Conservation (phyloP, 2,888 invertebrate species). For the Erebia epiphron region DNA sequence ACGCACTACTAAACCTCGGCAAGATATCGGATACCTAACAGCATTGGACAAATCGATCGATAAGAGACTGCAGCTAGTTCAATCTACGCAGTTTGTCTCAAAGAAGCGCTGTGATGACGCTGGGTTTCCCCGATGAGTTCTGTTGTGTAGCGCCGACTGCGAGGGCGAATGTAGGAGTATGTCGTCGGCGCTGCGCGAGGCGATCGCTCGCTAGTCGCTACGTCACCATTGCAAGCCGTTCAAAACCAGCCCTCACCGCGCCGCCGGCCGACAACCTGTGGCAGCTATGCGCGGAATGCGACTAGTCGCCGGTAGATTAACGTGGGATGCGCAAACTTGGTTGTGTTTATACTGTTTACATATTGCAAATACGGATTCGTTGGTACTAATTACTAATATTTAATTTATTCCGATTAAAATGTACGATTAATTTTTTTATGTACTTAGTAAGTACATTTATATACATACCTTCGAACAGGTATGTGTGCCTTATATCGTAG, state of each 20-base stretch:
- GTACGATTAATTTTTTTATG: constrained; percentile 9
- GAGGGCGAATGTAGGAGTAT: constrained; percentile 29
- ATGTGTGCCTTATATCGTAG: constrained; percentile 16
- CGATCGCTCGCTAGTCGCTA: constrained; percentile 44
- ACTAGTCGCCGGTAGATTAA: constrained; percentile 67
- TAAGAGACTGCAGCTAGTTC: constrained; percentile 38
- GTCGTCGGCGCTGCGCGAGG: constrained; percentile 34
- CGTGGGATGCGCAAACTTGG: constrained; percentile 70
- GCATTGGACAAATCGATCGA: neutral
- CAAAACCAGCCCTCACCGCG: constrained; percentile 70
- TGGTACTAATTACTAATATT: neutral
- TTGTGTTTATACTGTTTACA: constrained; percentile 47
- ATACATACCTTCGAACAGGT: neutral
- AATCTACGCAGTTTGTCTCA: constrained; percentile 51
- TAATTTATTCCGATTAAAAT: constrained; percentile 22
- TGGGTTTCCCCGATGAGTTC: constrained; percentile 44
- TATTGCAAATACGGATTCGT: constrained; percentile 56
- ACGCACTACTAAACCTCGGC: neutral
- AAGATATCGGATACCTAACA: neutral
- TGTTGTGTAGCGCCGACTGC: constrained; percentile 30
- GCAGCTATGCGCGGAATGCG: constrained; percentile 75
- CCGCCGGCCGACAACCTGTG: constrained; percentile 74
- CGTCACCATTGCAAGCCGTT: constrained; percentile 69
- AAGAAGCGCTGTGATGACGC: constrained; percentile 45
- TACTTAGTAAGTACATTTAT: neutral